Percentiles rank a stretch among this genome's conserved stretches.
These are phyloP conservation scores for Dolichoris vasculosae DNA, from an alignment of 1,140 invertebrate genomes.

Conservation along the genomic window DNA sequence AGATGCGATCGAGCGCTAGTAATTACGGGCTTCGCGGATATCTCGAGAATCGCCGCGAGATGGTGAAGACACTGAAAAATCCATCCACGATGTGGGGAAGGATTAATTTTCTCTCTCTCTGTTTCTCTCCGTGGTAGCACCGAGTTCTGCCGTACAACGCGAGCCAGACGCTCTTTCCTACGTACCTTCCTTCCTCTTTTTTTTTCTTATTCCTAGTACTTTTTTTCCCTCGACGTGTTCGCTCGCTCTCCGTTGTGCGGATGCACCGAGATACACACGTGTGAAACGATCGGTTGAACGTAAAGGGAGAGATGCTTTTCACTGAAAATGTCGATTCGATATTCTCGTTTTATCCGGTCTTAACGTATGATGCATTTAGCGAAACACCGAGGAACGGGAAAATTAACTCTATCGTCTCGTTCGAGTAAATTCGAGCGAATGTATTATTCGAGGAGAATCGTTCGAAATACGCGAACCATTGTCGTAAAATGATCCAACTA, in stretches of 20 bases:
- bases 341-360: neutral
- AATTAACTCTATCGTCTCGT: neutral
- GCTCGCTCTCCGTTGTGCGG: neutral
- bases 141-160: too few species aligned
- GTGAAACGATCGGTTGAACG: neutral
- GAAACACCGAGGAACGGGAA: neutral
- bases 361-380: neutral
- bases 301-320: neutral
- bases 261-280: neutral
- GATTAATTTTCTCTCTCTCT: conserved; percentile 41
- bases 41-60: conserved; percentile 48
- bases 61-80: conserved; percentile 51
- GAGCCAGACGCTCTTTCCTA: neutral
- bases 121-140: neutral
- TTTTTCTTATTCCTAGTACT: neutral
- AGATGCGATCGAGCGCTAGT: conserved; percentile 42
- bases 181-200: too few species aligned
- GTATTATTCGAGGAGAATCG: neutral
- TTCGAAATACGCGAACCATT: neutral
- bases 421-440: neutral
- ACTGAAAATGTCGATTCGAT: neutral
- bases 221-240: neutral
- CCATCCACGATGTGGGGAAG: conserved; percentile 26
- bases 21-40: conserved; percentile 48
- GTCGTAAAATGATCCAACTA: neutral